Conservation (phyloP, 2,797 vertebrate genomes). For the Anabas testudineus region DNA sequence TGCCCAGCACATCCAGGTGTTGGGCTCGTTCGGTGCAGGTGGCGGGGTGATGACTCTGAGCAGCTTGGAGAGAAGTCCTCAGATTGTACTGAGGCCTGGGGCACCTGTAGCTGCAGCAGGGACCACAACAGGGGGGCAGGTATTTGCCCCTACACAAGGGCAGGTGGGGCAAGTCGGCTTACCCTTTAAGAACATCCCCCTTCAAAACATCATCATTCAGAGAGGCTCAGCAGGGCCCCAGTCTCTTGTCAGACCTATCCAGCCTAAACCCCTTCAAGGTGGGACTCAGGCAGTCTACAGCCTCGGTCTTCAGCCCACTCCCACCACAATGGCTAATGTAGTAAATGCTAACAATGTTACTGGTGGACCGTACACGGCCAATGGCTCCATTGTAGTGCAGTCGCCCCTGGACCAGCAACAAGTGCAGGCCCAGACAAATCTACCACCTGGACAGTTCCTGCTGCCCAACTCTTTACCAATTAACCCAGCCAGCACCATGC, state of each 20-base stretch:
- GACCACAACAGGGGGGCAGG: constrained; percentile 86
- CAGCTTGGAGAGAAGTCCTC: constrained; percentile 92
- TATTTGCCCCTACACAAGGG: constrained; percentile 89
- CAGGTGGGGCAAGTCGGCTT: constrained; percentile 92
- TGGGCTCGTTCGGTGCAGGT: constrained; percentile 92
- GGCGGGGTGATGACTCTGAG: constrained; percentile 96
- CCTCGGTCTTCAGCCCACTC: constrained; percentile 87
- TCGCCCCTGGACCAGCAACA: constrained; percentile 90
- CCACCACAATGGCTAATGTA: constrained; percentile 69
- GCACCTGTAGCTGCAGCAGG: constrained; percentile 83
- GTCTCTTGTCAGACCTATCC: constrained; percentile 92
- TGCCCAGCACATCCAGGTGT: constrained; percentile 94
- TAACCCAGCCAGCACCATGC: constrained; percentile 88
- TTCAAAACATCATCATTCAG: constrained; percentile 99
- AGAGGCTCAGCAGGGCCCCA: constrained; percentile 92
- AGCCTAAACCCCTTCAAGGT: constrained; percentile 94
- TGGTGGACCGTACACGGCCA: constrained; percentile 88
- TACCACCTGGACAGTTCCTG: constrained; percentile 91
- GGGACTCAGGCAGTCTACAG: constrained; percentile 93
- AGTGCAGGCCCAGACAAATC: constrained; percentile 82
- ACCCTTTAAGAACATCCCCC: constrained; percentile 95
- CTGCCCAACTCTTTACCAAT: constrained; percentile 91
- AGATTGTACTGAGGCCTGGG: constrained; percentile 93
- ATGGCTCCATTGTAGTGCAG: constrained; percentile 93
- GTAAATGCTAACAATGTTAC: constrained; percentile 76